These are phyloP conservation scores for Lucifuga dentata DNA, from an alignment of 2,113 vertebrate genomes.

Conservation along the genomic window DNA sequence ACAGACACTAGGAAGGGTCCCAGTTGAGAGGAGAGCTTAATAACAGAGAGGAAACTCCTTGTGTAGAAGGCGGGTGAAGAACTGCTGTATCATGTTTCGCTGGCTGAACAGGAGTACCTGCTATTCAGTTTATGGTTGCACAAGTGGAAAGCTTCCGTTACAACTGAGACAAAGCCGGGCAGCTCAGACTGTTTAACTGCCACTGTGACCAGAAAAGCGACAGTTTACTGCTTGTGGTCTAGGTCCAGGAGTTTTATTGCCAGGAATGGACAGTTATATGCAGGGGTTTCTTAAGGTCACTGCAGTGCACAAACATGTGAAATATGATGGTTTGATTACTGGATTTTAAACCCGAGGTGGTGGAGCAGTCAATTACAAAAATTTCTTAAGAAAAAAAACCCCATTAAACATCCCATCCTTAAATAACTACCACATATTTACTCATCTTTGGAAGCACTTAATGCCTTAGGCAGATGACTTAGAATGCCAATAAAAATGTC, in stretches of 20 bases:
- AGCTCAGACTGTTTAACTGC: constrained; percentile 57
- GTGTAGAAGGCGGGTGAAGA: constrained; percentile 14
- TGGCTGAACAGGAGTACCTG: constrained; percentile 46
- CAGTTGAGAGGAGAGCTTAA: constrained; percentile 35
- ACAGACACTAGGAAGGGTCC: constrained; percentile 32
- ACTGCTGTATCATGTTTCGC: constrained; percentile 64
- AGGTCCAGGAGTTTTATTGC: not conserved
- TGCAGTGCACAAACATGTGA: not conserved
- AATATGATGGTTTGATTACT: not conserved
- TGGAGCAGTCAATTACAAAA: not conserved
- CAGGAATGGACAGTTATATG: constrained; percentile 1
- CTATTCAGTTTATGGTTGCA: constrained; percentile 52
- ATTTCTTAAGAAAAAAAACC: no score
- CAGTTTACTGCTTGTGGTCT: not conserved
- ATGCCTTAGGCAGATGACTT: no score
- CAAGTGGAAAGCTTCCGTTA: constrained; percentile 70
- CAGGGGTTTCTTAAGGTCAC: constrained; percentile 7
- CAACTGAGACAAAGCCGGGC: constrained; percentile 59
- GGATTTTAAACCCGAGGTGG: not conserved
- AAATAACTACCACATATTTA: no score
- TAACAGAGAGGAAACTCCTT: constrained; percentile 44
- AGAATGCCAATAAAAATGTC: no score
- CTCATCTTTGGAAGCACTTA: no score
- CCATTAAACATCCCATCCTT: no score
- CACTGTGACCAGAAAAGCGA: constrained; percentile 16